Evolutionary conservation across 2,888 invertebrate species (phyloP), one percentile per base, ranked within the genome.

Genomic region (Tridacna crocea): DNA sequence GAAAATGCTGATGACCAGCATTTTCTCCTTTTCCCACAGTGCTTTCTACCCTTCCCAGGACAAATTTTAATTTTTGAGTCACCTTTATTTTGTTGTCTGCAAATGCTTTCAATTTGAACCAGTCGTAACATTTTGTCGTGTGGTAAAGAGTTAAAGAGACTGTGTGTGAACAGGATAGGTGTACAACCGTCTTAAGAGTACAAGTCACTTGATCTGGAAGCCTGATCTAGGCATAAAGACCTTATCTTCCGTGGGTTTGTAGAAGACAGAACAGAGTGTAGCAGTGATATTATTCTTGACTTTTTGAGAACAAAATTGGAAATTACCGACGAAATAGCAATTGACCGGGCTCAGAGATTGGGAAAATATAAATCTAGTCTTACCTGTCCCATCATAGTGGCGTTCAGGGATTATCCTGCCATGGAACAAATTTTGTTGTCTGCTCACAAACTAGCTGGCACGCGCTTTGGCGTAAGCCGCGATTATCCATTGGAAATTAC

Each of bases 321-420:
- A 8, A 63, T 76, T 10, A 27, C 63, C 1, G 22, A 22, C 12
- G 72, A 72, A 46, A 76, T 80, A 36, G 19, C 47, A 17, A 80
- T 75, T n/a, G 75, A 80, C 48, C 61, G 79, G n/a, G 79, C 79
- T 13, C 79, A 75, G 46, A 27, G 79, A 70, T 27, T 79, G n/a
- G 79, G 79, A 48, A 66, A 36, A 13, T 24, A 26, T 24, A 70
- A 70, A 19, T 13, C 17, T 24, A 13, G 22, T 66, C 36, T 10
- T 13, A 66, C 22, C 17, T 10, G 66, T 11, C 66, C 66, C 26
- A 26, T 66, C 36, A 66, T 66, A 26, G 66, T 66, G 10, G 27
- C 17, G 22, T 66, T 66, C 22, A 66, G 66, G 26, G 72, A 72
- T 19, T 72, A 72, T 26, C 6, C 55, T 4, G 72, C 48, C 47